phyloP scores from a whole-genome alignment of 2,113 vertebrate genomes.

The Cheirogaleus medius region DNA sequence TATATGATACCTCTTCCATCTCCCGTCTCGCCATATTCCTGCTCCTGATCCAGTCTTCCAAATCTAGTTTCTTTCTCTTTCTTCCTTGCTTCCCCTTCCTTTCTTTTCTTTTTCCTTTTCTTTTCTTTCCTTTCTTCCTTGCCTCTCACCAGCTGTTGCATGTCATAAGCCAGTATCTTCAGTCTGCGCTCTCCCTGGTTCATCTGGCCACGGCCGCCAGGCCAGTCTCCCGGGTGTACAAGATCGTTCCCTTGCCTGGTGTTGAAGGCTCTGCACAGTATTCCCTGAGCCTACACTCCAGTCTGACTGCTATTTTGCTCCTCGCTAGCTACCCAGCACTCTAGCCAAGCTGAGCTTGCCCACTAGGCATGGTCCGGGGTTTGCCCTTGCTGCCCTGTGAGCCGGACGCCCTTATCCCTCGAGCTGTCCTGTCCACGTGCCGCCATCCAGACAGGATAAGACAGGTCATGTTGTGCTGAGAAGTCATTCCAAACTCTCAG shows the following conservation, averaged over 20 bases:
- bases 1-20: no score
- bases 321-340: background rate
- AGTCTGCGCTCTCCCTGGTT: background rate
- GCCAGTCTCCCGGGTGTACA: rapidly evolving
- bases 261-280: rapidly evolving
- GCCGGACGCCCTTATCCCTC: background rate
- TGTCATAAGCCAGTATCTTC: rapidly evolving
- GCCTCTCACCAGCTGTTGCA: background rate
- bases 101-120: background rate
- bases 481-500: background rate
- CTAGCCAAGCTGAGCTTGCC: background rate
- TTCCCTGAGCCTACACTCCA: background rate
- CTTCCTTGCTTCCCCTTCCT: no score
- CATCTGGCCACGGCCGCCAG: background rate
- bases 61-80: background rate
- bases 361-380: background rate
- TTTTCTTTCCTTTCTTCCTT: background rate
- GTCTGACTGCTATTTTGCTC: background rate
- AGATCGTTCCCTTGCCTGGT: background rate
- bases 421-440: background rate
- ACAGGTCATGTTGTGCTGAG: background rate
- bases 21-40: background rate
- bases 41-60: background rate
- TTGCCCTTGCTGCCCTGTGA: background rate
- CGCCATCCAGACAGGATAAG: rapidly evolving